Percentiles rank a stretch among this genome's conserved stretches.
Evolutionary conservation across 2,797 vertebrate genomes (phyloP).

Genomic region (Triplophysa yarkandensis): DNA sequence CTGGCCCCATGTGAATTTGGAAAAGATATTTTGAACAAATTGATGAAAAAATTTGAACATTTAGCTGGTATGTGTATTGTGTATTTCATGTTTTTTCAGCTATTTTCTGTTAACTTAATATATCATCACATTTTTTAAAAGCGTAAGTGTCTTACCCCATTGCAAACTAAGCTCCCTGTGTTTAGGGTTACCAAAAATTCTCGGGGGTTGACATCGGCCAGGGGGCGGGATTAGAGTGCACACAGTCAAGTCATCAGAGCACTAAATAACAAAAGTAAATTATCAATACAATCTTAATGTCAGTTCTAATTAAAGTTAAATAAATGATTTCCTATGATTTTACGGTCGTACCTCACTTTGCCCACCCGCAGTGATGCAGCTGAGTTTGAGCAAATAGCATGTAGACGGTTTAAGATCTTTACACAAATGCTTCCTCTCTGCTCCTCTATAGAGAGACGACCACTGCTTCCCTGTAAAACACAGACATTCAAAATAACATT

Average conservation of each 20-base stretch:
- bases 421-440: constrained; percentile 85
- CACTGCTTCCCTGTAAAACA: constrained; percentile 82
- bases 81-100: neutral
- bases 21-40: no score
- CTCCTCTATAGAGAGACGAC: constrained; percentile 91
- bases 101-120: neutral
- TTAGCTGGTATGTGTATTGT: no score
- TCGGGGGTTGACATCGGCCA: constrained; percentile 85
- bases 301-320: neutral
- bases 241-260: constrained; percentile 86
- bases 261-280: constrained; percentile 69
- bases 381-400: constrained; percentile 89
- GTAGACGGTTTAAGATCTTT: constrained; percentile 89
- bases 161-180: constrained; percentile 94
- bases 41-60: neutral
- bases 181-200: constrained; percentile 89
- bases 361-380: constrained; percentile 94
- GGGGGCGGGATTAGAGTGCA: constrained; percentile 89
- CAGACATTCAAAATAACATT: constrained; percentile 11
- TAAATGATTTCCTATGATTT: neutral
- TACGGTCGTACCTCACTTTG: constrained; percentile 85
- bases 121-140: neutral
- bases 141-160: constrained; percentile 84
- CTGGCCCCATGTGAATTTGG: neutral
- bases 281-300: neutral